A percentile compares a stretch with the other conserved stretches of the same genome.
Conservation (phyloP, 2,888 invertebrate species). For the Psylliodes chrysocephalus region DNA sequence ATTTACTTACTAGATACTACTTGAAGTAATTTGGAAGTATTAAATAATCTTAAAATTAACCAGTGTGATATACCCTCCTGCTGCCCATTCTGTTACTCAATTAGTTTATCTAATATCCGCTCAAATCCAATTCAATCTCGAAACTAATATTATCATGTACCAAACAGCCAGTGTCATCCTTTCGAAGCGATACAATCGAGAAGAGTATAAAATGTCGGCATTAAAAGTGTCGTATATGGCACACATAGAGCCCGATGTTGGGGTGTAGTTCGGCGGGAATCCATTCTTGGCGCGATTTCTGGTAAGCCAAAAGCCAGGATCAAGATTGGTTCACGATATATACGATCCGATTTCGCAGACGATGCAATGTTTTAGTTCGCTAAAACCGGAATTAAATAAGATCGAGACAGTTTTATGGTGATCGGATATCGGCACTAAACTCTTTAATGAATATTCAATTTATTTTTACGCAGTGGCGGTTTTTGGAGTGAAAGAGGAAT, state of each 20-base stretch:
- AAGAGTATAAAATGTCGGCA: slow-evolving; percentile 38
- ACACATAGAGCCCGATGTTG: slow-evolving; percentile 31
- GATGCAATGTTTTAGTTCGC: slow-evolving; percentile 57
- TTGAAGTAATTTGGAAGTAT: too few relatives aligned
- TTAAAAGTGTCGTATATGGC: slow-evolving; percentile 44
- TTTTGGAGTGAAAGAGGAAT: background rate
- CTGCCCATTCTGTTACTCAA: too few relatives aligned
- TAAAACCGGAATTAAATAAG: slow-evolving; percentile 57
- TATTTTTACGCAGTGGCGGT: background rate
- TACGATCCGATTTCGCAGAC: slow-evolving; percentile 61
- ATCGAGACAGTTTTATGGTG: slow-evolving; percentile 63
- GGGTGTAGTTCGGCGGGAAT: slow-evolving; percentile 43
- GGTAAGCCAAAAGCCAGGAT: slow-evolving; percentile 65
- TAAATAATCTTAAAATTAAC: too few relatives aligned
- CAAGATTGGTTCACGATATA: slow-evolving; percentile 60
- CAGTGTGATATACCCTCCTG: too few relatives aligned
- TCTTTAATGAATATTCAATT: slow-evolving; percentile 53
- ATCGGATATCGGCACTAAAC: slow-evolving; percentile 57
- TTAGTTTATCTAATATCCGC: too few relatives aligned
- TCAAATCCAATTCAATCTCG: too few relatives aligned
- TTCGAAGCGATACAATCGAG: slow-evolving; percentile 23
- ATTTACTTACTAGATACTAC: too few relatives aligned
- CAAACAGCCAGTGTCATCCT: slow-evolving; percentile 2
- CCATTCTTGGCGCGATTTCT: slow-evolving; percentile 61
- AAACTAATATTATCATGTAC: background rate